Evolutionary conservation across 2,113 vertebrate genomes (phyloP), one percentile per base, ranked within the genome.

Genomic region (Chlorocebus sabaeus): DNA sequence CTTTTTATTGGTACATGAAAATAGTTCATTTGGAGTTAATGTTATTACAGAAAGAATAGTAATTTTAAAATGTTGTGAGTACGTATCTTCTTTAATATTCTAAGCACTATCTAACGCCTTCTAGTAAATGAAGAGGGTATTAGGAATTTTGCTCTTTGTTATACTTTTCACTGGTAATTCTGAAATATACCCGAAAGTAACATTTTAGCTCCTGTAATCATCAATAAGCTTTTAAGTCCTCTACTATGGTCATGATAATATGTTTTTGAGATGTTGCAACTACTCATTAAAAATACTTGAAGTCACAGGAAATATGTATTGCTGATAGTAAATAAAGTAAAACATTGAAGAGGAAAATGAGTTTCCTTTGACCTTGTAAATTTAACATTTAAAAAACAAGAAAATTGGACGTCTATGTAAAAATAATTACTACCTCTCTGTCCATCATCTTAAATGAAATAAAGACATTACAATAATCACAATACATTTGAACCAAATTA

Each of bases 231-330:
- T 91, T 61, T 79, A 83, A 79, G 38, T 89, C 52, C 50, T 90
- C 75, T 93, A 67, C 8, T 32, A 87, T 90, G 4, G 23, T 93
- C 48, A 70, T n/a, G 35, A n/a, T 70, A 87, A 82, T 45, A 75
- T 38, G 43, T 8, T 89, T 88, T 91, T 84, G 59, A 96, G 64
- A 88, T 92, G 43, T 64, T 96, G n/a, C 14, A 83, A 67, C 59
- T n/a, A 82, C 50, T 45, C 91, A 32, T 40, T 70, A n/a, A 91
- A 93, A 96, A 96, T 88, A 68, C 32, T 57, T 73, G 32, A 82
- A 52, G 23, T 55, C 45, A 52, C 10, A 79, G 35, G 30, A 23
- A 96, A 72, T 38, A 79, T n/a, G 16, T 72, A 22, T 18, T 82
- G 76, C 23, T 86, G 61, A 48, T 22, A 68, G 23, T 67, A 90